phyloP scores from a whole-genome alignment of 1,140 invertebrate genomes.

The Tetramorium parvispinum region DNA sequence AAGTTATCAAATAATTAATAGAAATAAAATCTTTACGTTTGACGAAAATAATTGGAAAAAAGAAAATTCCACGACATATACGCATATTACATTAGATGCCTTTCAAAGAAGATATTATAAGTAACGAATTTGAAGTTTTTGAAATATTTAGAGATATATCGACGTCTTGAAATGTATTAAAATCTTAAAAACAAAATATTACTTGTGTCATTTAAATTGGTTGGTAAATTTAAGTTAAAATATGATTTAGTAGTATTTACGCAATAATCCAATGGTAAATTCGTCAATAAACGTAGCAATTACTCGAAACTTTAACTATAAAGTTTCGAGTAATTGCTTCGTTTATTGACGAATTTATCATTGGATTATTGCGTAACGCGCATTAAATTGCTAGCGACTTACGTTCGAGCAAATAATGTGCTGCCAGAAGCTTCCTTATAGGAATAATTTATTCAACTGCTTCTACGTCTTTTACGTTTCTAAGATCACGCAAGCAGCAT shows the following conservation, averaged over 20 bases:
- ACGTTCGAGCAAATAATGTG: constrained; percentile 14
- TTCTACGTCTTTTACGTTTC: background rate
- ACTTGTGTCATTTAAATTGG: too few species aligned
- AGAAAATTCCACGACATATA: background rate
- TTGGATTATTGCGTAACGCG: background rate
- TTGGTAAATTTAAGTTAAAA: background rate
- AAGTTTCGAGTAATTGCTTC: background rate
- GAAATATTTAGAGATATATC: background rate
- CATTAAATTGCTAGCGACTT: background rate
- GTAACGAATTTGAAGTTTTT: background rate
- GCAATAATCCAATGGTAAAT: too few species aligned
- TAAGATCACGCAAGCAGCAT: background rate
- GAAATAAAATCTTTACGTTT: background rate
- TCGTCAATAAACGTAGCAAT: too few species aligned
- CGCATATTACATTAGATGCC: background rate
- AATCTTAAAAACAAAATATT: background rate
- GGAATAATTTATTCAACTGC: constrained; percentile 18
- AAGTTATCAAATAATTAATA: background rate
- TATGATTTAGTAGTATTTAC: background rate
- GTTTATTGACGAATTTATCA: background rate
- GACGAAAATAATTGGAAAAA: background rate
- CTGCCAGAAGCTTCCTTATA: background rate
- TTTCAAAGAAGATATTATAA: background rate
- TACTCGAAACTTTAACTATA: too few species aligned
- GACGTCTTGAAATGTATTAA: too few species aligned